Evolutionary conservation across 1,140 invertebrate species (phyloP).

Genomic region (Pemphigus obesinymphae): DNA sequence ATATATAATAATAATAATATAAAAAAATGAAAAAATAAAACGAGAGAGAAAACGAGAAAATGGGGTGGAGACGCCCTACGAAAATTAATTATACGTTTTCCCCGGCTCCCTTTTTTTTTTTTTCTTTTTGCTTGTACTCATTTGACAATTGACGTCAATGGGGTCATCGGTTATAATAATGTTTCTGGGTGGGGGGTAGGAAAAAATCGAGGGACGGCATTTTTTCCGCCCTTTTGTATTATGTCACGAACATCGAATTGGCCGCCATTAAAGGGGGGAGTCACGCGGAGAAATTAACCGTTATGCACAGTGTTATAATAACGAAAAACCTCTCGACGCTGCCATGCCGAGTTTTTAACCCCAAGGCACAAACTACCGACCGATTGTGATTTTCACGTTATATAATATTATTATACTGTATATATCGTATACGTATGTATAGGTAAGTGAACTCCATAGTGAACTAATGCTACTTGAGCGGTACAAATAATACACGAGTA

Average conservation of each 20-base stretch:
- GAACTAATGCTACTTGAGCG: not conserved
- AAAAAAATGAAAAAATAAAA: not conserved
- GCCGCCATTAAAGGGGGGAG: constrained; percentile 38
- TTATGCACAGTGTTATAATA: constrained; percentile 15
- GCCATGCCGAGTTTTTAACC: not conserved
- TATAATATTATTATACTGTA: not conserved
- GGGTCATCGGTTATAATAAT: constrained; percentile 37
- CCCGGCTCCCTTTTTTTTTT: constrained; percentile 20
- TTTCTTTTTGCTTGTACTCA: constrained; percentile 1
- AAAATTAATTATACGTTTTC: constrained; percentile 42
- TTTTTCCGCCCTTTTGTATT: constrained; percentile 40
- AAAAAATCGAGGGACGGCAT: constrained; percentile 34
- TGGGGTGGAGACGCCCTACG: constrained; percentile 38
- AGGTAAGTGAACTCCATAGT: not conserved
- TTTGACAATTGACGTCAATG: constrained; percentile 41
- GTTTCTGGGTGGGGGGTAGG: not conserved
- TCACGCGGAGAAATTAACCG: constrained; percentile 37
- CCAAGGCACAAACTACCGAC: not conserved
- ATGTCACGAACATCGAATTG: constrained; percentile 39
- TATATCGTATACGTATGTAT: not conserved
- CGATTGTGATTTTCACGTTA: not conserved
- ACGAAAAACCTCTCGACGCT: constrained; percentile 17
- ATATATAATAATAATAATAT: not conserved
- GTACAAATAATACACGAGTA: not conserved
- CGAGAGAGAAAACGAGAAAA: not conserved